Evolutionary conservation across 2,797 vertebrate species (phyloP).

Genomic region (Lepus townsendii): DNA sequence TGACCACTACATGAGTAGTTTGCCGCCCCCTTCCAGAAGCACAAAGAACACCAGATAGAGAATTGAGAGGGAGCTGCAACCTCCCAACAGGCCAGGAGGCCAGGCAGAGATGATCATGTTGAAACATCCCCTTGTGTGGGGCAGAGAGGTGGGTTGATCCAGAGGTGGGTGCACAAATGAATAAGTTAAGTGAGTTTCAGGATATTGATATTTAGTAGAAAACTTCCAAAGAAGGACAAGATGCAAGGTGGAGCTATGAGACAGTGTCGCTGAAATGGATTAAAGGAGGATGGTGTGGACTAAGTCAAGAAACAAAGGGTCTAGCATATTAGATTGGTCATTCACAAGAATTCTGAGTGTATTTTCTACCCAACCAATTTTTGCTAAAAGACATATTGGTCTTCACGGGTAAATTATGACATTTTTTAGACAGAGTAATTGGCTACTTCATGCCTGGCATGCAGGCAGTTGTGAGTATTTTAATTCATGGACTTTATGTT

Average conservation of each 20-base stretch:
- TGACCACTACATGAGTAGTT: background rate
- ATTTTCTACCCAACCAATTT: background rate
- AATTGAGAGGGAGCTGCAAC: background rate
- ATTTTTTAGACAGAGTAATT: background rate
- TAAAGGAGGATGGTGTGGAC: background rate
- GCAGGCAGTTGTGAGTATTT: background rate
- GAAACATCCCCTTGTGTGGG: too few relatives aligned
- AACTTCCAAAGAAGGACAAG: background rate
- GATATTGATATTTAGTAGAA: background rate
- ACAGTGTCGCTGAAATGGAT: background rate
- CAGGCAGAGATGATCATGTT: too few relatives aligned
- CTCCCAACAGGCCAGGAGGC: background rate
- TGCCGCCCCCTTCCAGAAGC: background rate
- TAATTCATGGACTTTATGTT: background rate
- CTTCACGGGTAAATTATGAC: background rate
- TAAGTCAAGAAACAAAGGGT: background rate
- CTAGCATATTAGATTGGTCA: background rate
- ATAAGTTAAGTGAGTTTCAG: background rate
- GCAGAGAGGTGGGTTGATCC: background rate
- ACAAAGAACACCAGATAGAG: background rate
- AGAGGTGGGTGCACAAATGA: background rate
- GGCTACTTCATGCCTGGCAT: background rate
- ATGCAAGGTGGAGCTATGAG: rapidly evolving
- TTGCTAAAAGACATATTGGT: background rate
- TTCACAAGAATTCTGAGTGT: background rate